Evolutionary conservation across 1,140 invertebrate genomes (phyloP).

Genomic region (Melitaea cinxia): DNA sequence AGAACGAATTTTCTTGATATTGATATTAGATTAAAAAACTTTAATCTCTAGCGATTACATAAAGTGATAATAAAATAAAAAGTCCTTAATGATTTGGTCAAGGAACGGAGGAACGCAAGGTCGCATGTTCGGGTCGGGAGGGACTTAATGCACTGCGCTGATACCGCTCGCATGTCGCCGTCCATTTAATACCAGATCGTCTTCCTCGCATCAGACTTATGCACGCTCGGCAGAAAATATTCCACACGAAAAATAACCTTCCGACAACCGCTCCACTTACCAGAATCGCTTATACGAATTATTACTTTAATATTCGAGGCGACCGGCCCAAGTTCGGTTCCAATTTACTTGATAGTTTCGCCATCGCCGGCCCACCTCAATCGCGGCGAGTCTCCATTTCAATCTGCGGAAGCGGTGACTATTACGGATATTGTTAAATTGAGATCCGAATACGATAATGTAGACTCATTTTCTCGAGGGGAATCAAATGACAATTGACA

Average conservation of each 20-base stretch:
- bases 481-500: conserved; percentile 33
- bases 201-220: conserved; percentile 14
- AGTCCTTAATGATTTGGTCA: conserved; percentile 13
- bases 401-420: conserved; percentile 36
- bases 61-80: conserved; percentile 2
- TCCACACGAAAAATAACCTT: conserved; percentile 30
- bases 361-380: conserved; percentile 40
- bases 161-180: conserved; percentile 39
- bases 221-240: conserved; percentile 10
- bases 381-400: conserved; percentile 39
- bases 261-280: background rate
- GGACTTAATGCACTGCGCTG: conserved; percentile 36
- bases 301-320: conserved; percentile 19
- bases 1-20: background rate
- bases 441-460: conserved; percentile 50
- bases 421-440: conserved; percentile 50
- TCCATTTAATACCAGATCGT: conserved; percentile 40
- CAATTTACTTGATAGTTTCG: conserved; percentile 45
- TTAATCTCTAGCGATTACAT: background rate
- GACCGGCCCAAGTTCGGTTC: conserved; percentile 26
- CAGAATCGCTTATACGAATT: conserved; percentile 17
- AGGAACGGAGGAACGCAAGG: conserved; percentile 12
- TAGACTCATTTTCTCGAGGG: conserved; percentile 34
- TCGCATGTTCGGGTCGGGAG: conserved; percentile 22
- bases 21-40: background rate